Evolutionary conservation across 2,113 vertebrate genomes (phyloP), one percentile per base, ranked within the genome.

Genomic region (Procavia capensis): DNA sequence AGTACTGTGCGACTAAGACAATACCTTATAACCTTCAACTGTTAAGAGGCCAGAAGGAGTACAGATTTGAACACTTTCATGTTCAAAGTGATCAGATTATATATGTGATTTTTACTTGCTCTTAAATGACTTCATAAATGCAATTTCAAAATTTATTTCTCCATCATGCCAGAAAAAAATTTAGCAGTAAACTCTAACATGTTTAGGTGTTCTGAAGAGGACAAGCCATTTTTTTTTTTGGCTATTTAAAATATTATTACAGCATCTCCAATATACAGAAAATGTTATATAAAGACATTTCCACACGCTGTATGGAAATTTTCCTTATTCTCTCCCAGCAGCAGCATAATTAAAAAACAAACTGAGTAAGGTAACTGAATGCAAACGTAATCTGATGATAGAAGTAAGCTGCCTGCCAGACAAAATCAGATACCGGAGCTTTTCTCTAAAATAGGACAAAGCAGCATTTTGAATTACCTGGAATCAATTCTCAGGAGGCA

Each of bases 11-110:
- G n/a, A n/a, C n/a, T n/a, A n/a, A n/a, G n/a, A n/a, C n/a, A n/a
- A n/a, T n/a, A n/a, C n/a, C n/a, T n/a, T 96, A 97, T 83, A 98
- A 97, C 78, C 96, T 98, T 96, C 85, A 96, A 93, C 74, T 96
- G 74, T 83, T 97, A 97, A 97, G 88, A 90, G 61, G 81, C 41
- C 29, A 94, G 47, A 14, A 79, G 45, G 70, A 95, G 66, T 96
- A 93, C 86, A 93, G 45, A 72, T 80, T 76, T 19, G 22, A 95
- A 90, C 34, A 83, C 85, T 91, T 96, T 61, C 2, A 84, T 72
- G 90, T 88, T 86, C 45, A 91, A n/a, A 97, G 88, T 84, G 88
- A 76, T 47, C 85, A 76, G 24, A 94, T 93, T 90, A 75, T 29
- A 85, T 20, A 41, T 24, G 41, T 24, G 41, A 87, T 83, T 92